These are phyloP conservation scores for Podarcis siculus DNA, from an alignment of 2,797 vertebrate species.

Conservation along the genomic window DNA sequence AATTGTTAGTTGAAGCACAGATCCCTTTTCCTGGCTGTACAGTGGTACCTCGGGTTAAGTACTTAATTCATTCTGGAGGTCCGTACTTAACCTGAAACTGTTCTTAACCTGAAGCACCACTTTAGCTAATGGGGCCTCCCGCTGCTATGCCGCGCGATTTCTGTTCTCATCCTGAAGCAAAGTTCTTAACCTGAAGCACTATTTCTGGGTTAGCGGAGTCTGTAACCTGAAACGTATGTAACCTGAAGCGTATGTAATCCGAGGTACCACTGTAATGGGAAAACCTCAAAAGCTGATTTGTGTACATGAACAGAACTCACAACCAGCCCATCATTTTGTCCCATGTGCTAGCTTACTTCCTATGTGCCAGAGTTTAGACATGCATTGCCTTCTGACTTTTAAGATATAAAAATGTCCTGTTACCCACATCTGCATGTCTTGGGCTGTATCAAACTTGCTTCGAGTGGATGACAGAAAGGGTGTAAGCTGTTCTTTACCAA, in stretches of 20 bases:
- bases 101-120: too few species aligned
- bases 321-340: not conserved
- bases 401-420: not conserved
- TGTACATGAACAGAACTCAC: not conserved
- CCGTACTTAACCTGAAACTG: too few species aligned
- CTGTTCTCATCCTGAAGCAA: too few species aligned
- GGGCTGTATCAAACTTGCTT: slow-evolving; percentile 2
- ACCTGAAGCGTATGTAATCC: too few species aligned
- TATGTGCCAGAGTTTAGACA: not conserved
- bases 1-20: not conserved
- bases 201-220: too few species aligned
- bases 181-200: too few species aligned
- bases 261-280: not conserved
- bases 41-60: too few species aligned
- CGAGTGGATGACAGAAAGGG: slow-evolving; percentile 60
- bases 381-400: not conserved
- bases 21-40: not conserved
- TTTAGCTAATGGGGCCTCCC: too few species aligned
- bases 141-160: too few species aligned
- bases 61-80: too few species aligned
- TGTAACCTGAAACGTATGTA: too few species aligned
- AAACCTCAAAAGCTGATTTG: not conserved
- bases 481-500: slow-evolving; percentile 57
- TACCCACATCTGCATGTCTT: not conserved
- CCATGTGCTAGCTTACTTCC: not conserved